Percentiles rank a stretch among this genome's conserved stretches.
Evolutionary conservation across 2,888 invertebrate species (phyloP).

Genomic region (Brenthis daphne): DNA sequence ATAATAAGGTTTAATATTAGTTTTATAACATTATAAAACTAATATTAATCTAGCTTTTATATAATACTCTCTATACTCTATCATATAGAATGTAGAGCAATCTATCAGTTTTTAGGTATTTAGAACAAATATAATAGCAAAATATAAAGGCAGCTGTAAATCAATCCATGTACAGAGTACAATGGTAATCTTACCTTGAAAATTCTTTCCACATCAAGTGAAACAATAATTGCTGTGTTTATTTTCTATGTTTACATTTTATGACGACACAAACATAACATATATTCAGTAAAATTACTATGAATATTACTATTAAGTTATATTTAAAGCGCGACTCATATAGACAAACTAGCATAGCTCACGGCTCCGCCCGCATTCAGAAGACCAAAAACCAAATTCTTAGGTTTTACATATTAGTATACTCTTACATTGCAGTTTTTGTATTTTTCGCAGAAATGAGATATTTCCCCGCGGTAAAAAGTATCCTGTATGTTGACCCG

Average conservation of each 20-base stretch:
- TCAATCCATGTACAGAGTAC: slow-evolving; percentile 11
- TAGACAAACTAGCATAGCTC: no score
- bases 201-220: slow-evolving; percentile 16
- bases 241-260: neutral
- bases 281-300: slow-evolving; percentile 6
- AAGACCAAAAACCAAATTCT: no score
- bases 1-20: no score
- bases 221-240: slow-evolving; percentile 6
- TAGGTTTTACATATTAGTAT: no score
- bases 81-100: neutral
- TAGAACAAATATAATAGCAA: slow-evolving; percentile 6
- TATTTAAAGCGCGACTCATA: neutral
- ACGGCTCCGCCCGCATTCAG: no score
- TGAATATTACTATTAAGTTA: neutral
- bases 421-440: no score
- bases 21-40: no score
- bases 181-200: slow-evolving; percentile 17
- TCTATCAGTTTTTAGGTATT: neutral
- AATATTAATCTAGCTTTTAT: no score
- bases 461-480: no score
- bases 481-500: no score
- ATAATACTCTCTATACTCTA: no score
- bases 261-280: neutral
- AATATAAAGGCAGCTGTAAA: neutral
- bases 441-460: no score